A percentile compares a stretch with the other conserved stretches of the same genome.
These are phyloP conservation scores for Drosophila cardini DNA, from an alignment of 1,140 invertebrate genomes.

Conservation along the genomic window DNA sequence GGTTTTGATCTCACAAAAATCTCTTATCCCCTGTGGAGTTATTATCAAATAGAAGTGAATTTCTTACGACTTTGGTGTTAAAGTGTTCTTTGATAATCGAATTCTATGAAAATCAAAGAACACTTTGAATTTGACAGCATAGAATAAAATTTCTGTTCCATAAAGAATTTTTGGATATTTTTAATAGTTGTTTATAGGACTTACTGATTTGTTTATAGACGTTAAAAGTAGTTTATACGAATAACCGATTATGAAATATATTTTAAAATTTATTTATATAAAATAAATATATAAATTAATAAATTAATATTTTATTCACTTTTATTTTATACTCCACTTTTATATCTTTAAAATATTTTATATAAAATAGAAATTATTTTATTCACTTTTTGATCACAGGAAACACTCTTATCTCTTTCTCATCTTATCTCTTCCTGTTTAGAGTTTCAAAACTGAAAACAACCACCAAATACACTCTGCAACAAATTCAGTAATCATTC, in stretches of 20 bases:
- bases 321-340: no score
- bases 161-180: no score
- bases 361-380: neutral
- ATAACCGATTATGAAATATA: neutral
- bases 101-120: neutral
- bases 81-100: no score
- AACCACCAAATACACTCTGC: neutral
- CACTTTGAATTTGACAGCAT: no score
- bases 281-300: no score
- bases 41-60: neutral
- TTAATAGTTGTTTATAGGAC: no score
- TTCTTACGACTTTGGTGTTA: no score
- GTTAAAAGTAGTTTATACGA: neutral
- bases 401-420: slow-evolving; percentile 13
- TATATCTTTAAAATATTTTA: neutral
- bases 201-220: no score
- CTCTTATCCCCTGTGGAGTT: neutral
- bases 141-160: no score
- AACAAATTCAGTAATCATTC: slow-evolving; percentile 12
- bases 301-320: no score
- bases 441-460: neutral
- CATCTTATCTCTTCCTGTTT: slow-evolving; percentile 3
- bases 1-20: neutral
- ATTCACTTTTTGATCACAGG: neutral
- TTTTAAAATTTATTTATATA: neutral